A percentile compares a stretch with the other conserved stretches of the same genome.
Conservation (phyloP, 2,888 invertebrate genomes). For the Orthosia cruda region DNA sequence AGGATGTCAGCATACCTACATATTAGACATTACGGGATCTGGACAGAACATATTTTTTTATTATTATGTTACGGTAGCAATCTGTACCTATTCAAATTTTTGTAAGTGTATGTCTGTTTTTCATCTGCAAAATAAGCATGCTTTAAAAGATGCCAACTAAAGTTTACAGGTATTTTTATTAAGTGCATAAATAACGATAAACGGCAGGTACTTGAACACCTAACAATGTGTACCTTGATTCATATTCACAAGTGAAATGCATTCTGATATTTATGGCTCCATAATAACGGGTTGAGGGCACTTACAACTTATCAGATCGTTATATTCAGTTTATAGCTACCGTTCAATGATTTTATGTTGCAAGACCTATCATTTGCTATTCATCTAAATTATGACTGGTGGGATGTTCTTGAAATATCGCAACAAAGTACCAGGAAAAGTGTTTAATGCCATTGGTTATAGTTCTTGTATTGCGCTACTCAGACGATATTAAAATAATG, state of each 20-base stretch:
- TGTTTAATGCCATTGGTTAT: conserved; percentile 14
- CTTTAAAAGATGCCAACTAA: background rate
- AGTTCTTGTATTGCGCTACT: conserved; percentile 21
- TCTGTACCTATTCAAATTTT: background rate
- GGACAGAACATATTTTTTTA: no score
- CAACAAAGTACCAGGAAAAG: conserved; percentile 10
- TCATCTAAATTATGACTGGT: conserved; percentile 58
- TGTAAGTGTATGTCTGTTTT: background rate
- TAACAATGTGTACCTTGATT: conserved; percentile 59
- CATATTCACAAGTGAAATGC: conserved; percentile 66
- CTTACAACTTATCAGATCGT: conserved; percentile 73
- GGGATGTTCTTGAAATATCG: conserved; percentile 19
- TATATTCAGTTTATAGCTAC: conserved; percentile 73
- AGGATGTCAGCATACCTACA: background rate
- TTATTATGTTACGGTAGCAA: background rate
- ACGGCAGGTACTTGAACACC: conserved; percentile 37
- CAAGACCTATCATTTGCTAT: conserved; percentile 60
- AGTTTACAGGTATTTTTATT: background rate
- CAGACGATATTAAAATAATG: conserved; percentile 55
- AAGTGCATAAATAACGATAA: conserved; percentile 20
- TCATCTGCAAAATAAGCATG: background rate
- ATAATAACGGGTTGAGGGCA: conserved; percentile 73
- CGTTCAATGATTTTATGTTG: conserved; percentile 62
- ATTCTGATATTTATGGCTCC: conserved; percentile 71
- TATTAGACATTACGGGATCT: background rate